Percentiles rank a stretch among this genome's conserved stretches.
phyloP scores from a whole-genome alignment of 2,113 vertebrate genomes.

The Oncorhynchus kisutch region DNA sequence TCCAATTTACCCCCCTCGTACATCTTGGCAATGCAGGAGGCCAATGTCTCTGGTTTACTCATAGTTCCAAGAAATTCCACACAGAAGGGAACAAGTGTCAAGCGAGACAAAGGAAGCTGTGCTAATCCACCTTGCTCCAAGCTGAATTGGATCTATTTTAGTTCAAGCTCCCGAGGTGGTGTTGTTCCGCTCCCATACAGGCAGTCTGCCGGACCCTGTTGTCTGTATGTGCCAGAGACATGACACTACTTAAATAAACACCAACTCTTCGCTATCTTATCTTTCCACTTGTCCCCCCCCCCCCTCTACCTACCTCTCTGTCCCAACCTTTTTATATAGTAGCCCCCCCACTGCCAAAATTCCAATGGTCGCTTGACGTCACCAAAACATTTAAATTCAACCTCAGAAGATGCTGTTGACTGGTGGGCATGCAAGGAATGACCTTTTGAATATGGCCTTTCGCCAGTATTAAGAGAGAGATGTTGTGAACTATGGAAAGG shows the following conservation, averaged over 20 bases:
- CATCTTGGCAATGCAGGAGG: slow-evolving; percentile 70
- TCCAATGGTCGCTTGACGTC: slow-evolving; percentile 78
- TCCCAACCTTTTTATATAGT: slow-evolving; percentile 47
- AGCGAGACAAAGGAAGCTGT: background rate
- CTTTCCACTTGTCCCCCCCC: slow-evolving; percentile 35
- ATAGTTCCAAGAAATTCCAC: slow-evolving; percentile 32
- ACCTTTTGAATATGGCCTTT: slow-evolving; percentile 45
- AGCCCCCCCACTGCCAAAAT: slow-evolving; percentile 58
- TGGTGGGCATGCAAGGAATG: slow-evolving; percentile 72
- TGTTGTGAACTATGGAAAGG: background rate
- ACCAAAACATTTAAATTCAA: slow-evolving; percentile 79
- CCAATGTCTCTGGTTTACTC: slow-evolving; percentile 50
- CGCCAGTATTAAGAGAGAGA: slow-evolving; percentile 1
- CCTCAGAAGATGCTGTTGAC: slow-evolving; percentile 79
- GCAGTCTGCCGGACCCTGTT: slow-evolving; percentile 29
- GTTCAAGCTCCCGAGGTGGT: slow-evolving; percentile 12
- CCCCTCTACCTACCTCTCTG: slow-evolving; percentile 6
- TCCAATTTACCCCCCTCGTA: slow-evolving; percentile 65
- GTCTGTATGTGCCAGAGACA: slow-evolving; percentile 46
- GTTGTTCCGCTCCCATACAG: slow-evolving; percentile 4
- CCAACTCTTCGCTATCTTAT: slow-evolving; percentile 57
- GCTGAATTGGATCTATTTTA: slow-evolving; percentile 34
- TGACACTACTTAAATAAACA: slow-evolving; percentile 64
- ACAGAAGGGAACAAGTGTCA: background rate
- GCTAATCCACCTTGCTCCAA: slow-evolving; percentile 21